Percentiles rank a stretch among this genome's conserved stretches.
phyloP scores from a whole-genome alignment of 92 coral and sea anemone genomes.

The Epizoanthus illoricatus region DNA sequence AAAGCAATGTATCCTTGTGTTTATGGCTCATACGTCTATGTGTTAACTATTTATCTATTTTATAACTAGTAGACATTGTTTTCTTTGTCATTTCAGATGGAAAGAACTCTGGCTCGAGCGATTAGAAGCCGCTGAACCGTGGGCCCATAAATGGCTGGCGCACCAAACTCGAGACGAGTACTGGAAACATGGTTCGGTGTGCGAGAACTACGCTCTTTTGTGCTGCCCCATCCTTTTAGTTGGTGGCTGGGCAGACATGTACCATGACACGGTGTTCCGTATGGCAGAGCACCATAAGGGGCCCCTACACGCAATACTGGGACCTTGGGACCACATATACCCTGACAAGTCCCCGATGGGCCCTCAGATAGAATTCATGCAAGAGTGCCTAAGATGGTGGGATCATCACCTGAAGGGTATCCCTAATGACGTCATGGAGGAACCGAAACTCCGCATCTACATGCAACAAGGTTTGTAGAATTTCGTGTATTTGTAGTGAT shows the following conservation, averaged over 20 bases:
- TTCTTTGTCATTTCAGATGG: conserved; percentile 53
- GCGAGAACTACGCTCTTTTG: conserved; percentile 65
- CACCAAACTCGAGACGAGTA: conserved; percentile 76
- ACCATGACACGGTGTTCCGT: conserved; percentile 65
- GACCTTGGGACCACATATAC: conserved; percentile 83
- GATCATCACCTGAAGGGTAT: conserved; percentile 75
- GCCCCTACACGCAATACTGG: conserved; percentile 58
- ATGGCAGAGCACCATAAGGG: conserved; percentile 68
- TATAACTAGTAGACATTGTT: not conserved
- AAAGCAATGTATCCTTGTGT: too few relatives aligned
- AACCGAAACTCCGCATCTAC: conserved; percentile 62
- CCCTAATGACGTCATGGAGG: conserved; percentile 61
- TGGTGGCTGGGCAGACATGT: conserved; percentile 78
- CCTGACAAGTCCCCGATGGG: conserved; percentile 62
- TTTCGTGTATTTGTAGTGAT: not conserved
- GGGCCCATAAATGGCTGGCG: conserved; percentile 70
- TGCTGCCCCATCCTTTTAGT: conserved; percentile 67
- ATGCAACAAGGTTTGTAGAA: conserved; percentile 59
- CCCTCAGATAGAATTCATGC: conserved; percentile 66
- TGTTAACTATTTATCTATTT: not conserved
- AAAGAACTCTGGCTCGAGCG: conserved; percentile 79
- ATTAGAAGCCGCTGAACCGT: conserved; percentile 56
- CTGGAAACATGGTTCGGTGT: conserved; percentile 79
- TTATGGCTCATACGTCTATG: too few relatives aligned
- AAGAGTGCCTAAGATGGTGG: conserved; percentile 73